phyloP scores from a whole-genome alignment of 2,797 vertebrate species.

The Ispidina picta region DNA sequence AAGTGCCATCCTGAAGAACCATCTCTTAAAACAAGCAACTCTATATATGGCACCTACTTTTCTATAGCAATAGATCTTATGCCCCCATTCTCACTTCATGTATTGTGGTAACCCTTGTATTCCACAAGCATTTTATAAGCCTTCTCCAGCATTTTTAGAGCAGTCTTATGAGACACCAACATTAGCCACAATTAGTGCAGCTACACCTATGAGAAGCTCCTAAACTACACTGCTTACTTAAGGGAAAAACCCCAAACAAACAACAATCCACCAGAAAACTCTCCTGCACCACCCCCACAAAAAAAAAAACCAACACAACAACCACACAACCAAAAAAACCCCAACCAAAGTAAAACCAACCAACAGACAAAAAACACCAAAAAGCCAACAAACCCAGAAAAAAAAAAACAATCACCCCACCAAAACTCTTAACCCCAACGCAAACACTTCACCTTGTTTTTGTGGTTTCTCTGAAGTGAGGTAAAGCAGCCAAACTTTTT shows the following conservation, averaged over 20 bases:
- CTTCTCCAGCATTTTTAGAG: background rate
- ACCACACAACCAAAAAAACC: too few relatives aligned
- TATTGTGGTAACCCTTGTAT: background rate
- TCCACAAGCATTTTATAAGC: background rate
- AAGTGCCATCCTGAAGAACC: background rate
- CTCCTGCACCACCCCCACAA: too few relatives aligned
- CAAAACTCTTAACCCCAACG: background rate
- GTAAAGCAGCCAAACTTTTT: accelerated
- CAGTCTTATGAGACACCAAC: background rate
- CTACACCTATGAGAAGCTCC: background rate
- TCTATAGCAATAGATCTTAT: background rate
- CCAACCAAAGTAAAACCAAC: background rate
- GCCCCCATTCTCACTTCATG: background rate
- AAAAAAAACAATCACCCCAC: background rate
- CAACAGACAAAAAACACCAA: background rate
- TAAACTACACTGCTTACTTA: background rate
- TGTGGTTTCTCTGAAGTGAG: background rate
- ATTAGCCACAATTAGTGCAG: background rate
- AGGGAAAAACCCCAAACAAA: background rate
- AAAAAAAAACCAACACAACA: background rate
- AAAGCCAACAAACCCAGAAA: background rate
- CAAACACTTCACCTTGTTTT: background rate
- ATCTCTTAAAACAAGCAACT: background rate
- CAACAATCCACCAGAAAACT: too few relatives aligned
- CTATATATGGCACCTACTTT: background rate